Evolutionary conservation across 92 coral and sea anemone species (phyloP).

Genomic region (Phenganax subtilis): DNA sequence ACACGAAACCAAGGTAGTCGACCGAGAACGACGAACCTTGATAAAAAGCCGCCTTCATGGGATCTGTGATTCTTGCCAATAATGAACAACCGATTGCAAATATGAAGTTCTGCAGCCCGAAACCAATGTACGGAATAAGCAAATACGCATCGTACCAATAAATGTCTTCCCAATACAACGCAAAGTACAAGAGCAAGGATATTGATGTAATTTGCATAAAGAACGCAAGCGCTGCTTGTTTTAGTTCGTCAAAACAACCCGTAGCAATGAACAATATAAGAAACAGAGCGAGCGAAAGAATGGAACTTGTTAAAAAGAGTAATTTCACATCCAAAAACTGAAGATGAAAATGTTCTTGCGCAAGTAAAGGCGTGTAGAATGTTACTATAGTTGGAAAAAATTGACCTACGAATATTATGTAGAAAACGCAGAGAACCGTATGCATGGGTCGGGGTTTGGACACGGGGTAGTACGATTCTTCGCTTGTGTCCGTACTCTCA

Average conservation of each 20-base stretch:
- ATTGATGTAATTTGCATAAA: conserved; percentile 10
- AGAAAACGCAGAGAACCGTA: conserved; percentile 14
- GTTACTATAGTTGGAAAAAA: conserved; percentile 27
- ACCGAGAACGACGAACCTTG: conserved; percentile 15
- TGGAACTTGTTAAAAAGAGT: conserved; percentile 26
- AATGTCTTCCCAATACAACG: conserved; percentile 1
- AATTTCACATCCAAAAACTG: conserved; percentile 21
- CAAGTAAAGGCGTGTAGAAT: conserved; percentile 30
- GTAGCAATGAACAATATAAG: conserved; percentile 19
- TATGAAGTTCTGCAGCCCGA: conserved; percentile 22
- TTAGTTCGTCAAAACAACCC: conserved; percentile 26
- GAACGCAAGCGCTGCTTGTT: not conserved
- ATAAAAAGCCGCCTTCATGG: conserved; percentile 19
- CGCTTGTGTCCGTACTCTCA: not conserved
- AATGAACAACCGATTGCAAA: conserved; percentile 30
- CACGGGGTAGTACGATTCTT: not conserved
- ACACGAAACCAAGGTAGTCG: conserved; percentile 9
- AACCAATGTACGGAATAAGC: conserved; percentile 8
- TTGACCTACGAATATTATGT: conserved; percentile 20
- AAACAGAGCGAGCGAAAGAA: conserved; percentile 14
- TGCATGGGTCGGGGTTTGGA: not conserved
- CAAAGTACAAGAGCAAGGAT: conserved; percentile 8
- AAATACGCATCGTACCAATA: conserved; percentile 12
- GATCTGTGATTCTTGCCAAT: conserved; percentile 23
- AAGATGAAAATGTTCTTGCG: conserved; percentile 28